Evolutionary conservation across 1,140 invertebrate genomes (phyloP).

Genomic region (Apis laboriosa): DNA sequence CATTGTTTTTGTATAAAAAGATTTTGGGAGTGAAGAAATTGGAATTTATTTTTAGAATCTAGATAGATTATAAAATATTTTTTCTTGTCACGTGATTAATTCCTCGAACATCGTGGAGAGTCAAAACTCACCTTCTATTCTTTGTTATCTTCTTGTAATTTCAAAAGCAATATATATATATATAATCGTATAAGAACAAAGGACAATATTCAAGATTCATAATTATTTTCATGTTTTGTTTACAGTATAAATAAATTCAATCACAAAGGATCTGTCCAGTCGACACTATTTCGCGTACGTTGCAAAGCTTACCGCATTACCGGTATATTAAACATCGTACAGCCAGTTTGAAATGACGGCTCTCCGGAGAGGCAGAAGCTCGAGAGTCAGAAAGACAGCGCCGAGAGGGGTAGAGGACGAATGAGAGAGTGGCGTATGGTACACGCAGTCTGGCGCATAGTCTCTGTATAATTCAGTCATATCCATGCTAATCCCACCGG

Average conservation of each 20-base stretch:
- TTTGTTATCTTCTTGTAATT: too few species aligned
- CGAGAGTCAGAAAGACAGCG: slow-evolving; percentile 56
- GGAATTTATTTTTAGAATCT: too few species aligned
- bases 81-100: too few species aligned
- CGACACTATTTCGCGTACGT: slow-evolving; percentile 9
- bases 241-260: slow-evolving; percentile 45
- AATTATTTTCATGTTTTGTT: slow-evolving; percentile 17
- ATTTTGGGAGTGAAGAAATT: too few species aligned
- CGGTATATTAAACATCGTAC: slow-evolving; percentile 61
- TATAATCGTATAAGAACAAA: neutral
- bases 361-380: slow-evolving; percentile 62
- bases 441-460: slow-evolving; percentile 76
- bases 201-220: neutral
- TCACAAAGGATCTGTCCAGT: slow-evolving; percentile 23
- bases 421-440: slow-evolving; percentile 68
- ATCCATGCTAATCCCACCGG: slow-evolving; percentile 77
- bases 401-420: slow-evolving; percentile 44
- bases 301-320: slow-evolving; percentile 60
- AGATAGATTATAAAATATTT: too few species aligned
- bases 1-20: too few species aligned
- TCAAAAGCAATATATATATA: neutral
- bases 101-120: too few species aligned
- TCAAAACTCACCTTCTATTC: too few species aligned
- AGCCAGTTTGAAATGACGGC: slow-evolving; percentile 64
- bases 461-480: slow-evolving; percentile 78